These are phyloP conservation scores for Leuciscus waleckii DNA, from an alignment of 2,797 vertebrate genomes.

Conservation along the genomic window DNA sequence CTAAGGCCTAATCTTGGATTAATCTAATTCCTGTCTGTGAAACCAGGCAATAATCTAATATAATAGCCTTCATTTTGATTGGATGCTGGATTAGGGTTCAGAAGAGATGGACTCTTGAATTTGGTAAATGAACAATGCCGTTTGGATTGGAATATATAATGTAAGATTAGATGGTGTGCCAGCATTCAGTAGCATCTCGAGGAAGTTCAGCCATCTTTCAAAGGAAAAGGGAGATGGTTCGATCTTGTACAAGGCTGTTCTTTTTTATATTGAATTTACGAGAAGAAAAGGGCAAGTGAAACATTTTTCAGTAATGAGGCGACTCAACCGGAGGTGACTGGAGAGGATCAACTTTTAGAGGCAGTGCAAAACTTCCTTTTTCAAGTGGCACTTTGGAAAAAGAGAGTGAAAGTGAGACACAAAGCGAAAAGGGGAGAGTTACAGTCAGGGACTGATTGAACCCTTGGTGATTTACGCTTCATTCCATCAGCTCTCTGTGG, in stretches of 20 bases:
- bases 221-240: not conserved
- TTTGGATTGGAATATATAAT: not conserved
- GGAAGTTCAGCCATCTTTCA: not conserved
- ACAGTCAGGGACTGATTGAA: conserved; percentile 33
- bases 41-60: not conserved
- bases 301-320: conserved; percentile 29
- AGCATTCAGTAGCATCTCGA: not conserved
- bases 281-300: conserved; percentile 40
- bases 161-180: not conserved
- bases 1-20: too few species aligned
- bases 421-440: conserved; percentile 5
- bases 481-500: conserved; percentile 20
- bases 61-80: not conserved
- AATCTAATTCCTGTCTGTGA: too few species aligned
- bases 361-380: conserved; percentile 34
- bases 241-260: not conserved
- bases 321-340: conserved; percentile 21
- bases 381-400: conserved; percentile 37
- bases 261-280: conserved; percentile 21
- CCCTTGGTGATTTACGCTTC: conserved; percentile 47
- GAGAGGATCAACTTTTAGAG: conserved; percentile 18
- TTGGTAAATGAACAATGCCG: not conserved
- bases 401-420: conserved; percentile 14
- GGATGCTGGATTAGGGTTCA: not conserved
- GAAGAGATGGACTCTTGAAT: not conserved